These are phyloP conservation scores for Lucilia sericata DNA, from an alignment of 1,140 invertebrate species.

Conservation along the genomic window DNA sequence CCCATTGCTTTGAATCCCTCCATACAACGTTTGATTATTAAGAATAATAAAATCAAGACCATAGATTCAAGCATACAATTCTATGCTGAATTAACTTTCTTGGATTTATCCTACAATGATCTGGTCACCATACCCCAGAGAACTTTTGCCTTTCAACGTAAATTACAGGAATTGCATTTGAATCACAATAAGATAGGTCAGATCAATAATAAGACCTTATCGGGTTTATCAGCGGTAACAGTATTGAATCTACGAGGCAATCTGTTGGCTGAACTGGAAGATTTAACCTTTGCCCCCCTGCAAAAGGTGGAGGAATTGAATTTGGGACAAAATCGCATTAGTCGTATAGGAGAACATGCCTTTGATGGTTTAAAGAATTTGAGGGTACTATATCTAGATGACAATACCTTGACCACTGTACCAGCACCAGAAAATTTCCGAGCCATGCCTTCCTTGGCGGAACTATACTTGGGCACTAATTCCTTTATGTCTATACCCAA, in stretches of 20 bases:
- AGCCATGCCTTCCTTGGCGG: conserved; percentile 80
- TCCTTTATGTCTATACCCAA: conserved; percentile 79
- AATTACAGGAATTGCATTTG: conserved; percentile 84
- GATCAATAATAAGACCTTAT: conserved; percentile 82
- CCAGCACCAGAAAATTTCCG: conserved; percentile 78
- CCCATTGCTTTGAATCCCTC: conserved; percentile 92
- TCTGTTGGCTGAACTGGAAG: conserved; percentile 81
- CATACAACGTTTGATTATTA: conserved; percentile 84
- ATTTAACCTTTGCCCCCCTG: conserved; percentile 80
- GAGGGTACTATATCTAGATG: conserved; percentile 83
- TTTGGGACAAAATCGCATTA: conserved; percentile 87
- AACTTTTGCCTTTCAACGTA: conserved; percentile 83
- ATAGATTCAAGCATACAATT: conserved; percentile 89
- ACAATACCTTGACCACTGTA: conserved; percentile 83
- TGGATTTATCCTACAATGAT: conserved; percentile 87
- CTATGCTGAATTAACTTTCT: conserved; percentile 84
- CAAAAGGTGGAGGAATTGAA: conserved; percentile 86
- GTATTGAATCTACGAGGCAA: conserved; percentile 86
- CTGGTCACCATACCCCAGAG: conserved; percentile 81
- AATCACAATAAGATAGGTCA: conserved; percentile 87
- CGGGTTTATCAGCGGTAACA: conserved; percentile 80
- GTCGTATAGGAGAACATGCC: conserved; percentile 80
- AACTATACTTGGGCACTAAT: conserved; percentile 86
- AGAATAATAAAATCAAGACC: conserved; percentile 87
- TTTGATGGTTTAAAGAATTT: conserved; percentile 82